Conservation (phyloP, 2,797 vertebrate species). For the Ptychadena robeensis region DNA sequence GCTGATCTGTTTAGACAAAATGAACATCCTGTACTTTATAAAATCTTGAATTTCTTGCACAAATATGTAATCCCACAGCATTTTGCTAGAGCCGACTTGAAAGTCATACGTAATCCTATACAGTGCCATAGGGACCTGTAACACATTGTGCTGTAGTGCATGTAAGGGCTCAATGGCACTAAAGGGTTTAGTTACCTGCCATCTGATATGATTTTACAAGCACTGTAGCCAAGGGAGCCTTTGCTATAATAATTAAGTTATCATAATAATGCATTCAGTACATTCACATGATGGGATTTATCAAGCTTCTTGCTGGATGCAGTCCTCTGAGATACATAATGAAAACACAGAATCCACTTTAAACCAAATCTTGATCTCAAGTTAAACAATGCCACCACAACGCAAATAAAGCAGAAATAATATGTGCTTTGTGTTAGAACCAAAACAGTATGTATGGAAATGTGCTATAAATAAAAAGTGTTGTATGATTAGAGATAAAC, state of each 20-base stretch:
- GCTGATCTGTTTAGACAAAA: conserved; percentile 9
- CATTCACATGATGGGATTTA: conserved; percentile 55
- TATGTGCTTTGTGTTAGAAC: background rate
- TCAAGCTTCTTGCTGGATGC: conserved; percentile 43
- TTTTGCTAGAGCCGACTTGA: conserved; percentile 39
- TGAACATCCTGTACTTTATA: conserved; percentile 29
- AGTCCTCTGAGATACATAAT: conserved; percentile 57
- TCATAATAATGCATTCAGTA: conserved; percentile 58
- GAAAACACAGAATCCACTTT: conserved; percentile 41
- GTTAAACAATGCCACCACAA: conserved; percentile 31
- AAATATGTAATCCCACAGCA: conserved; percentile 40
- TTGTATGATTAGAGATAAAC: background rate
- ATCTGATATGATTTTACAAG: conserved; percentile 60
- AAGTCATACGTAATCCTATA: conserved; percentile 42
- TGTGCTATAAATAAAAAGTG: background rate
- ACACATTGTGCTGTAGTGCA: conserved; percentile 50
- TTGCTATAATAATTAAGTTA: conserved; percentile 61
- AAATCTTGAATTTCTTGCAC: conserved; percentile 35
- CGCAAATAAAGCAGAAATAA: background rate
- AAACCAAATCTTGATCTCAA: conserved; percentile 34
- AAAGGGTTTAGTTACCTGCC: conserved; percentile 60
- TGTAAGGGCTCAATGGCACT: conserved; percentile 50
- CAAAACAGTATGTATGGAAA: background rate
- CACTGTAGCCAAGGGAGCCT: conserved; percentile 53
- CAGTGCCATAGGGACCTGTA: conserved; percentile 45